Base-by-base conservation (phyloP, 2,888 invertebrate species). In the Nezara viridula region DNA sequence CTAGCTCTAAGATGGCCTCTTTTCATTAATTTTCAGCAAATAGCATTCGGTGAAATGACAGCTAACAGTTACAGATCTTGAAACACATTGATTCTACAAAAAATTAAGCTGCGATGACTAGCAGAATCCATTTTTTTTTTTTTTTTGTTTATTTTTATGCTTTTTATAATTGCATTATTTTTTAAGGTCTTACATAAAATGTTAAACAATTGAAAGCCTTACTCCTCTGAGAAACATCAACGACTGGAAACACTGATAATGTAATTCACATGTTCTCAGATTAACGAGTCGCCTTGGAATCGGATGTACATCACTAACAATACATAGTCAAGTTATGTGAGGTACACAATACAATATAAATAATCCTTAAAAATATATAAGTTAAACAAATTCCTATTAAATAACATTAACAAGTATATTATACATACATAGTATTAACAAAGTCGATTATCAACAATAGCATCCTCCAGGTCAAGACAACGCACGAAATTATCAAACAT, bases 91-190 rank as follows among this genome's bases (percentile, higher is more conserved):
- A 52, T 73, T 88, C 73, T 88, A 90, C 66, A 73, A 73, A 88
- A 90, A 73, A 90, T 89, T 89, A 89, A 88, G 89, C 88, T 89
- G 90, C 90, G 73, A 90, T 90, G 90, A 89, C 88, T 88, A 88
- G 88, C 88, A 85, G 81, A 88, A 88, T 88, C 88, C 60, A 50
- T 88, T 89, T 86, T 86, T 90, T 90, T 86, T 89, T 81, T 55
- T 86, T 85, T 86, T 66, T 86, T 24, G 2, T 52, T 73, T 87
- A 44, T 44, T 50, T 55, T 44, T 47, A 47, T 3, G 5, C 24
- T 87, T 87, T 87, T 87, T 86, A 87, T 87, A 73, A 47, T 88
- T 88, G 40, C 40, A 52, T 86, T 47, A 47, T 50, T 86, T n/a
- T n/a, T 66, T 37, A 60, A 66, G 88, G 66, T 66, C 88, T 88